Base-by-base conservation (phyloP, 2,113 vertebrate genomes). In the Recurvirostra avosetta region DNA sequence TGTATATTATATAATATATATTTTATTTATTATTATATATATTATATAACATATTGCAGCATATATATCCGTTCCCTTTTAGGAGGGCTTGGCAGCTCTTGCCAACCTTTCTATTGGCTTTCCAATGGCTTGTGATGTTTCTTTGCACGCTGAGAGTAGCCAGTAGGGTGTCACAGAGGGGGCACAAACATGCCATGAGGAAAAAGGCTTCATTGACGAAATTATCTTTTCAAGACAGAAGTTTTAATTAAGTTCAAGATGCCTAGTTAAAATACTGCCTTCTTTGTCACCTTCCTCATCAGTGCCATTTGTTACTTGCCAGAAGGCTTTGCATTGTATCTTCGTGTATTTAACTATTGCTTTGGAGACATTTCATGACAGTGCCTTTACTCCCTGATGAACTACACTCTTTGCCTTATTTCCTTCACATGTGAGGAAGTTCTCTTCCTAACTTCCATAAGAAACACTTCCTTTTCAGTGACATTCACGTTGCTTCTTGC, bases 131-230 rank as follows among this genome's bases (percentile, higher is more conserved):
- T 40, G 8, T 40, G 13, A 1, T 8, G 15, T 2, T 55, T 26
- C 49, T 15, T 30, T 47, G 26, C 13, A 12, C 0, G 21, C 53
- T 43, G 67, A 43, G 23, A 18, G 15, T 59, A 86, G 43, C 32
- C 52, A 45, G 29, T 7, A 12, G 38, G 6, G 36, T 78, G 66
- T 59, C 88, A 67, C 21, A 6, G 12, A 43, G 30, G 3, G 21
- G 49, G 3, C 58, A 45, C 41, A 43, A 79, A 11, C 0, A 0
- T 9, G 6, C 29, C 27, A 2, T 0, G 1, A 76, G 13, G 32
- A 43, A 58, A 75, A 76, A 23, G 15, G 1, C 30, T 15, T 30
- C 16, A 7, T 1, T 27, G 53, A 47, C 14, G 12, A 53, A 71
- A n/a, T n/a, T 2, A 3, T 14, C 36, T 38, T 84, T 5, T 6